Base-by-base conservation (phyloP, 2,113 vertebrate genomes). In the Zapus hudsonius region DNA sequence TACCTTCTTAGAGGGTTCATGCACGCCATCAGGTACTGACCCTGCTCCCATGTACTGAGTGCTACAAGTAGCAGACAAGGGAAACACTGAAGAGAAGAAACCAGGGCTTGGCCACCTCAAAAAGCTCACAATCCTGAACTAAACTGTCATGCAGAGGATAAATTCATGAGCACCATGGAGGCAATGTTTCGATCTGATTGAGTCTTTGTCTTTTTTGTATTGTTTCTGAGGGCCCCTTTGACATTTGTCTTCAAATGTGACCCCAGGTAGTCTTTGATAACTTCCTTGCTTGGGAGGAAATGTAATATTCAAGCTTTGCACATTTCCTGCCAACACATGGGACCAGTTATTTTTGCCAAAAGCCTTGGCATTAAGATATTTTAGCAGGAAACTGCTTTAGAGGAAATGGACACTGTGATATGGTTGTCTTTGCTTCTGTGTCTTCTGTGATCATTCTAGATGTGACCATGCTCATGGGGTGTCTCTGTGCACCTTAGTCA, bases 101-200 rank as follows among this genome's bases (percentile, higher is more conserved):
- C 40, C 92, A 92, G 38, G 72, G 4, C 1, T 8, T 7, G 19
- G 63, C 22, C 19, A 52, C 80, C 36, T 70, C 66, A 25, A n/a
- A 3, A 81, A 87, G 33, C 31, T 72, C 22, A n/a, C 5, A 5
- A 27, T 13, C 31, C 19, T 57, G 29, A 36, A 47, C 20, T 47
- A 25, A 57, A 44, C 22, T 76, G 16, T 15, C 66, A 4, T 73
- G 4, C 2, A 42, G 2, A 52, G 5, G 3, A 57, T 2, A 31
- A 33, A 38, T 0, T n/a, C 7, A 16, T 3, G 2, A 25, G 69
- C 0, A 1, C 6, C 0, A 13, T 0, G 16, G 31, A 57, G 38
- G 36, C 31, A 66, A n/a, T 36, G 4, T 47, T 73, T 90, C 20
- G 76, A 80, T 52, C 6, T 8, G 72, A 3, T 83, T 29, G 12